These are phyloP conservation scores for Eupeodes luniger DNA, from an alignment of 2,888 invertebrate genomes.

Conservation along the genomic window DNA sequence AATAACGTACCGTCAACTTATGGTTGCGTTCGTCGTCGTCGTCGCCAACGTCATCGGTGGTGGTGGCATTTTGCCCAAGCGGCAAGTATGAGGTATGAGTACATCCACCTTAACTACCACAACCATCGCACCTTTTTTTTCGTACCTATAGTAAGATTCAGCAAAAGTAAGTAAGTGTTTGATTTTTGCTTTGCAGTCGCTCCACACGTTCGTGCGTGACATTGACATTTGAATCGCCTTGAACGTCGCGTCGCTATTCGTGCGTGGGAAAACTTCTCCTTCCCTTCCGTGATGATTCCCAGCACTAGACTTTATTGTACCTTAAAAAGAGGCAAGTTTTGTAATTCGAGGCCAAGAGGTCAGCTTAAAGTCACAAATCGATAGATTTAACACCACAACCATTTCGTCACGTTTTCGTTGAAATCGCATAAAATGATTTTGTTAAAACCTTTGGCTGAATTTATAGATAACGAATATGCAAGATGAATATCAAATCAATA, in stretches of 20 bases:
- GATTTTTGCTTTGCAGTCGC: slow-evolving; percentile 39
- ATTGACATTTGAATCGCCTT: slow-evolving; percentile 73
- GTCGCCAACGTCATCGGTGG: background rate
- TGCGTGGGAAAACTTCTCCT: slow-evolving; percentile 27
- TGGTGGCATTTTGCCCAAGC: background rate
- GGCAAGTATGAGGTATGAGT: no score
- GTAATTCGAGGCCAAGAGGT: slow-evolving; percentile 50
- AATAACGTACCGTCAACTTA: slow-evolving; percentile 3
- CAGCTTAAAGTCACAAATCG: slow-evolving; percentile 42
- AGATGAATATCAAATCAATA: slow-evolving; percentile 13
- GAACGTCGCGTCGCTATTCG: slow-evolving; percentile 30
- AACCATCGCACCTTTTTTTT: background rate
- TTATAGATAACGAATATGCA: background rate
- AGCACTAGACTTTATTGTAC: background rate
- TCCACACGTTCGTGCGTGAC: slow-evolving; percentile 64
- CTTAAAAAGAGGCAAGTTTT: slow-evolving; percentile 46
- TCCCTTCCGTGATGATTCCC: background rate
- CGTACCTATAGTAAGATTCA: background rate
- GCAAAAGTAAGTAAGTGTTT: slow-evolving; percentile 31
- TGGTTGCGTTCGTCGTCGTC: background rate
- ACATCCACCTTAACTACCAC: background rate
- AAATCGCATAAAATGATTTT: slow-evolving; percentile 17
- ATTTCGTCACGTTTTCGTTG: background rate
- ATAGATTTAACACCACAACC: background rate
- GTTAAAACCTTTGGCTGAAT: background rate